phyloP scores from a whole-genome alignment of 2,797 vertebrate genomes.

The Streptopelia turtur region DNA sequence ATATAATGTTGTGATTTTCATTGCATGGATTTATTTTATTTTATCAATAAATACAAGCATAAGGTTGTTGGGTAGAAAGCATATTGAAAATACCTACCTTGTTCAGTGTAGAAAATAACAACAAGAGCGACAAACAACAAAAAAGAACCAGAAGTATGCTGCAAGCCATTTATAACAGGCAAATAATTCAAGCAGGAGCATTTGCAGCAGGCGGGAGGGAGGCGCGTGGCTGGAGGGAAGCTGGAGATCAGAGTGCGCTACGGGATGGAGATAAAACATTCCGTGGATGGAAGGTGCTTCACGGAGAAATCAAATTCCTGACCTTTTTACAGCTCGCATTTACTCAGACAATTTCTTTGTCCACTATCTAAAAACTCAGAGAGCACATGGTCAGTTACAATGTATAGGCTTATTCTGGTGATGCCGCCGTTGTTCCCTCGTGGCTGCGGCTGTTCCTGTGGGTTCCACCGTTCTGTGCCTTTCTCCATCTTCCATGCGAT shows the following conservation, averaged over 20 bases:
- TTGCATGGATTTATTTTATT: conserved; percentile 35
- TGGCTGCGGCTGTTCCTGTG: rapidly evolving
- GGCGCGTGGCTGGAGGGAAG: not conserved
- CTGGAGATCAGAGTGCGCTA: not conserved
- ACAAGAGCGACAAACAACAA: not conserved
- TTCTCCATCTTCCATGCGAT: rapidly evolving
- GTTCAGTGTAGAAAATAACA: conserved; percentile 19
- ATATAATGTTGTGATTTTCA: not conserved
- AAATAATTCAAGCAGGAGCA: not conserved
- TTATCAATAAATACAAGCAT: conserved; percentile 56
- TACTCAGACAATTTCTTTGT: not conserved
- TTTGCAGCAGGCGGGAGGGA: not conserved
- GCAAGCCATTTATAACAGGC: not conserved
- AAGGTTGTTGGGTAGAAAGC: conserved; percentile 8
- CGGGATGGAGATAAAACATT: not conserved
- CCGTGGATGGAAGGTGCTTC: rapidly evolving
- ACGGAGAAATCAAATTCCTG: not conserved
- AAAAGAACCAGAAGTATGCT: not conserved
- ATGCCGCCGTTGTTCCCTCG: rapidly evolving
- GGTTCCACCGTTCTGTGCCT: rapidly evolving
- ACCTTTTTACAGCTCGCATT: not conserved
- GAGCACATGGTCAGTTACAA: rapidly evolving
- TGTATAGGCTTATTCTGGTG: rapidly evolving
- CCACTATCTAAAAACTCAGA: rapidly evolving
- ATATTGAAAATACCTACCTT: conserved; percentile 25